Conservation (phyloP, 2,113 vertebrate genomes). For the Rhinogobius similis region DNA sequence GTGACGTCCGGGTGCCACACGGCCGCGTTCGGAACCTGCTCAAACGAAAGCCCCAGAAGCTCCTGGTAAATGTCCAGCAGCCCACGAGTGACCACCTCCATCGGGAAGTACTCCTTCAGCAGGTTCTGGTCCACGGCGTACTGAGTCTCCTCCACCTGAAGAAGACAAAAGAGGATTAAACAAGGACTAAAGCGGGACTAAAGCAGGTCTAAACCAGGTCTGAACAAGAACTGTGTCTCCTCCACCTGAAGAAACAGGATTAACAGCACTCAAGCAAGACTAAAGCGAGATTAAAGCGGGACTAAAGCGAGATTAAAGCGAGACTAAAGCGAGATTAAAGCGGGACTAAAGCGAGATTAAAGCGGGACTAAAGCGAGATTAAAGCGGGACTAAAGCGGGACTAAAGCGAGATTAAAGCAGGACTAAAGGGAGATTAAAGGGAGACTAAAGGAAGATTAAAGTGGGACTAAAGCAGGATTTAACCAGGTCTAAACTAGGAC, state of each 20-base stretch:
- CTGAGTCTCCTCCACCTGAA: slow-evolving; percentile 90
- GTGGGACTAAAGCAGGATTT: too few species aligned
- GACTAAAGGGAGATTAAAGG: too few species aligned
- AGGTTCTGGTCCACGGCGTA: slow-evolving; percentile 94
- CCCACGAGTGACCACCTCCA: slow-evolving; percentile 94
- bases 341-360: too few species aligned
- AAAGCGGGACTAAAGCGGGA: too few species aligned
- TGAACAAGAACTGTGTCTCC: not conserved
- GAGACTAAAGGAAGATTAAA: too few species aligned
- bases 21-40: slow-evolving; percentile 78
- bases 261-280: not conserved
- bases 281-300: not conserved
- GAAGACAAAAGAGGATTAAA: not conserved
- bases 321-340: not conserved
- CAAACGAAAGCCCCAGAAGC: slow-evolving; percentile 88
- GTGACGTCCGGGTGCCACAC: slow-evolving; percentile 93
- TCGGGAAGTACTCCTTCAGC: slow-evolving; percentile 96
- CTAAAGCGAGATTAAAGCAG: too few species aligned
- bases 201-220: not conserved
- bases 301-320: not conserved
- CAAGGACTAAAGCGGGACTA: not conserved
- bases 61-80: slow-evolving; percentile 95
- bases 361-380: too few species aligned
- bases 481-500: too few species aligned
- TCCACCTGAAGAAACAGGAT: not conserved